These are phyloP conservation scores for Telmatherina bonti DNA, from an alignment of 2,797 vertebrate genomes.

Conservation along the genomic window DNA sequence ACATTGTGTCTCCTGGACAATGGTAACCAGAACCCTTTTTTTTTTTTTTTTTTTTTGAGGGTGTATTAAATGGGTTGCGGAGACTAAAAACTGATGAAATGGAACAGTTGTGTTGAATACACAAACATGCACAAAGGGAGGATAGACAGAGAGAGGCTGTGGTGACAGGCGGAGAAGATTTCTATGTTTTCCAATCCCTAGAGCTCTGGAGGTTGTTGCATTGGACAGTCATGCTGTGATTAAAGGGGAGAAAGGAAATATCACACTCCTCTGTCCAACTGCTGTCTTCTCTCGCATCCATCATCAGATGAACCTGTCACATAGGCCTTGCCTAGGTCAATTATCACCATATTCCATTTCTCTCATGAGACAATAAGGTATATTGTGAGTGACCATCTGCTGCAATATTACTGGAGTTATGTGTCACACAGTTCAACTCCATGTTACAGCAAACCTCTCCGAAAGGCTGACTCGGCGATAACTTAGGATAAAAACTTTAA, in stretches of 20 bases:
- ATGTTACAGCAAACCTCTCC: constrained; percentile 16
- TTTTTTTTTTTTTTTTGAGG: too few relatives aligned
- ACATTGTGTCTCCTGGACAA: constrained; percentile 71
- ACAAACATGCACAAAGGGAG: constrained; percentile 42
- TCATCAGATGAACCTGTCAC: constrained; percentile 73
- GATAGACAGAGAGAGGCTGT: constrained; percentile 36
- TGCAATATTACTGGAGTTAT: constrained; percentile 35
- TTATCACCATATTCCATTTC: constrained; percentile 70
- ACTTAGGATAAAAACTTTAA: constrained; percentile 41
- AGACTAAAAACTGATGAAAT: constrained; percentile 79
- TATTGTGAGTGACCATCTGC: constrained; percentile 62
- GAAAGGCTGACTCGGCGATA: constrained; percentile 32
- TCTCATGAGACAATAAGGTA: constrained; percentile 48
- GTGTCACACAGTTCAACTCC: constrained; percentile 29
- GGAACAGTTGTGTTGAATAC: constrained; percentile 67
- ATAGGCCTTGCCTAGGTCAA: constrained; percentile 57
- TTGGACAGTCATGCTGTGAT: constrained; percentile 77
- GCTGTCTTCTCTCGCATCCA: constrained; percentile 74
- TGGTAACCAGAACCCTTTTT: constrained; percentile 68
- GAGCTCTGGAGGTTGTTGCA: constrained; percentile 70
- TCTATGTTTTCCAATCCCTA: constrained; percentile 72
- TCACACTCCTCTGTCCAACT: constrained; percentile 82
- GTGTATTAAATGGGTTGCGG: constrained; percentile 54
- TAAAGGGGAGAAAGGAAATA: constrained; percentile 79
- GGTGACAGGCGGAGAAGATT: constrained; percentile 63